phyloP scores from a whole-genome alignment of 2,113 vertebrate species.

The Hemiprocne comata region DNA sequence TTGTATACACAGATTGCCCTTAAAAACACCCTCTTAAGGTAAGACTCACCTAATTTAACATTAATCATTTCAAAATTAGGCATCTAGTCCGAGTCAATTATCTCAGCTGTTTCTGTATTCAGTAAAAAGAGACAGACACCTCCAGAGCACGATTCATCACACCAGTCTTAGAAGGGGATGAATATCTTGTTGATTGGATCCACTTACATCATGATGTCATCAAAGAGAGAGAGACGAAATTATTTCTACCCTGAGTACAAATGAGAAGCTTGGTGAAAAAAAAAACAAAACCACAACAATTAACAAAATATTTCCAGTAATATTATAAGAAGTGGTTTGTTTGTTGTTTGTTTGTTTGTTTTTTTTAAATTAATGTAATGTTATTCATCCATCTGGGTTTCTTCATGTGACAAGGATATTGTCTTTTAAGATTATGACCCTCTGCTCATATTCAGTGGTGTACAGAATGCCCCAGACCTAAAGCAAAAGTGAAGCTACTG shows the following conservation, averaged over 20 bases:
- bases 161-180: neutral
- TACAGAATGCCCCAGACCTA: neutral
- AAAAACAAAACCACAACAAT: neutral
- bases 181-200: neutral
- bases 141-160: neutral
- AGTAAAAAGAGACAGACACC: neutral
- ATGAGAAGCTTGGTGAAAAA: neutral
- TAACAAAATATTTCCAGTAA: neutral
- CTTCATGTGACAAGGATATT: neutral
- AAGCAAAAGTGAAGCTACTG: neutral
- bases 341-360: too few species aligned
- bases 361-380: neutral
- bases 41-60: conserved; percentile 38
- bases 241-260: neutral
- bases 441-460: neutral
- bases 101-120: neutral
- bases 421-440: neutral
- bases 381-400: neutral
- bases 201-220: neutral
- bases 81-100: conserved; percentile 29
- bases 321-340: neutral
- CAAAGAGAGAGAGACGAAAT: neutral
- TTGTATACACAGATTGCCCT: conserved; percentile 52
- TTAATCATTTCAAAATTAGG: conserved; percentile 52
- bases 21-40: conserved; percentile 42